phyloP scores from a whole-genome alignment of 2,888 invertebrate genomes.

The Microctonus hyperodae region DNA sequence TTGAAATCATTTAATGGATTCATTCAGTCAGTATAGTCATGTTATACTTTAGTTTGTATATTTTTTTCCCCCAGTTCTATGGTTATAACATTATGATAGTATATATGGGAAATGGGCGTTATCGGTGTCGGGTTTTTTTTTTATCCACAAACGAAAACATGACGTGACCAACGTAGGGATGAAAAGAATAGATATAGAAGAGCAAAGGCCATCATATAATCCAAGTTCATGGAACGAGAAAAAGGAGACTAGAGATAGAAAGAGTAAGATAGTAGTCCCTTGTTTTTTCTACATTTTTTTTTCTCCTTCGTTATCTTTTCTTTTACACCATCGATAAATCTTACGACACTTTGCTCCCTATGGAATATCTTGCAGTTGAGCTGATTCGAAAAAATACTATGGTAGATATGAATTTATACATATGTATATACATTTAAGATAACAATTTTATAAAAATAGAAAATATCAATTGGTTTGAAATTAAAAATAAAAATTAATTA shows the following conservation, averaged over 20 bases:
- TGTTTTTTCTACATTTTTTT: background rate
- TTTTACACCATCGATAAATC: conserved; percentile 2
- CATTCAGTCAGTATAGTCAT: conserved; percentile 14
- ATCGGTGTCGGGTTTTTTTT: conserved; percentile 11
- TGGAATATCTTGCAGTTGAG: background rate
- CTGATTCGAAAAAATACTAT: background rate
- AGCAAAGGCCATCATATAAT: background rate
- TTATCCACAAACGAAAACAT: conserved; percentile 19
- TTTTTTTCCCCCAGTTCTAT: background rate
- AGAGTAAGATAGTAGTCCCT: background rate
- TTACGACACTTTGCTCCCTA: background rate
- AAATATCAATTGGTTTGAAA: background rate
- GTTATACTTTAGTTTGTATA: too few relatives aligned
- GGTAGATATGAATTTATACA: background rate
- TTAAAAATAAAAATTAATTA: background rate
- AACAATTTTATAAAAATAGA: background rate
- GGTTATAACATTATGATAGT: background rate
- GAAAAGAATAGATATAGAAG: background rate
- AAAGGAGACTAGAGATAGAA: background rate
- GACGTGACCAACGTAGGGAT: conserved; percentile 13
- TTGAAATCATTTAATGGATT: conserved; percentile 43
- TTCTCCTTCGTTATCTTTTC: background rate
- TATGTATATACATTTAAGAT: background rate
- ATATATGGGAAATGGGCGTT: conserved; percentile 26
- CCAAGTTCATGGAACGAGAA: background rate